phyloP scores from a whole-genome alignment of 1,140 invertebrate species.

The Steinernema khuongi region DNA sequence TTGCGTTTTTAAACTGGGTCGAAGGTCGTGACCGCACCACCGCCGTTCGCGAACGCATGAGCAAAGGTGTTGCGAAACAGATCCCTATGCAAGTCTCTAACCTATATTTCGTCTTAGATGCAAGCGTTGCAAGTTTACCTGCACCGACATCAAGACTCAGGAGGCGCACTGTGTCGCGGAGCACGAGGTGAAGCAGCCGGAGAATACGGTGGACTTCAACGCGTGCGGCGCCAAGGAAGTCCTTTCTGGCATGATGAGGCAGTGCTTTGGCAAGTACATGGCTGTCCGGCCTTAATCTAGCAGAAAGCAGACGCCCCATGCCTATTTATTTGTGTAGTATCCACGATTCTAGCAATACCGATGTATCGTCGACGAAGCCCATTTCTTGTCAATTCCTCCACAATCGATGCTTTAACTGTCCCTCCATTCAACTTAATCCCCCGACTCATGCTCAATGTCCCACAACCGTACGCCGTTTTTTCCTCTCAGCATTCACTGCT shows the following conservation, averaged over 20 bases:
- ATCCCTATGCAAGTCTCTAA: neutral
- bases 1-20: neutral
- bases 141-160: conserved; percentile 20
- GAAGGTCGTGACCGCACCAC: conserved; percentile 9
- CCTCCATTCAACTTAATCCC: neutral
- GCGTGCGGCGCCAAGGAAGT: conserved; percentile 19
- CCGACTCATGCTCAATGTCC: conserved; percentile 3
- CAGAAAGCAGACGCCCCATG: neutral
- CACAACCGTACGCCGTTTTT: neutral
- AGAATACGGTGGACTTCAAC: conserved; percentile 21
- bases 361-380: neutral
- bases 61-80: neutral
- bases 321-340: neutral
- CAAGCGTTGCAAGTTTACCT: conserved; percentile 30
- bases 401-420: conserved; percentile 1
- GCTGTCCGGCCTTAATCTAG: neutral
- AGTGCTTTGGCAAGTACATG: neutral
- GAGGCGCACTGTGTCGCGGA: neutral
- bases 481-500: neutral
- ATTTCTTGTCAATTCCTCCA: conserved; percentile 9
- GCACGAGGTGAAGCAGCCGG: conserved; percentile 13
- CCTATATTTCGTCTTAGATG: conserved; percentile 30
- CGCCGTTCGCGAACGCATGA: neutral
- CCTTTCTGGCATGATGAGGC: neutral
- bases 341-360: neutral